Conservation (phyloP, 1,140 invertebrate genomes). For the Bilobella aurantiaca region DNA sequence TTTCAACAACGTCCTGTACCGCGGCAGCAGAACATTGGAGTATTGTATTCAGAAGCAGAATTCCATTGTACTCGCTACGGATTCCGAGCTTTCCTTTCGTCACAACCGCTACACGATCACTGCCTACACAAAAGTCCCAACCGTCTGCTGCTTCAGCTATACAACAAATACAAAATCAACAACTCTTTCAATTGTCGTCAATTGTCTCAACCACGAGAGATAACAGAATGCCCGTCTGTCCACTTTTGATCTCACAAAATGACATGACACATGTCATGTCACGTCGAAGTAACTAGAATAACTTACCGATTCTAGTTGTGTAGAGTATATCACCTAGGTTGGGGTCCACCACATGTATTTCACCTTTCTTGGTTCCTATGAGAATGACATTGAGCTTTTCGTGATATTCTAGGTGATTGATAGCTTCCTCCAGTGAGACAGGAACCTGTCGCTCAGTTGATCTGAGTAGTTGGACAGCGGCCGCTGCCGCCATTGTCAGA, state of each 20-base stretch:
- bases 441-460: slow-evolving; percentile 13
- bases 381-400: slow-evolving; percentile 33
- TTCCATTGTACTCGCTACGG: slow-evolving; percentile 78
- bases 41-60: slow-evolving; percentile 73
- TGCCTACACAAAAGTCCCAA: slow-evolving; percentile 24
- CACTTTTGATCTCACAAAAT: no score
- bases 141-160: not conserved
- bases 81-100: slow-evolving; percentile 50
- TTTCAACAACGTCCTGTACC: slow-evolving; percentile 61
- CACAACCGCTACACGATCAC: slow-evolving; percentile 27
- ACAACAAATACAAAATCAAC: not conserved
- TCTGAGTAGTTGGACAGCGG: not conserved
- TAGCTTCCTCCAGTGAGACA: slow-evolving; percentile 12
- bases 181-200: no score
- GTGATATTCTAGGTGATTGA: slow-evolving; percentile 21
- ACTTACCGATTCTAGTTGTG: slow-evolving; percentile 20
- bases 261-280: no score
- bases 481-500: not conserved
- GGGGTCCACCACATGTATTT: slow-evolving; percentile 28
- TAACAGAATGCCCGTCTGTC: no score
- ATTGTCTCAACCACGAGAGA: no score
- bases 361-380: slow-evolving; percentile 16
- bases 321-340: slow-evolving; percentile 28
- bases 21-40: slow-evolving; percentile 63
- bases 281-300: not conserved